A percentile compares a stretch with the other conserved stretches of the same genome.
Conservation (phyloP, 2,888 invertebrate species). For the Machimus atricapillus region DNA sequence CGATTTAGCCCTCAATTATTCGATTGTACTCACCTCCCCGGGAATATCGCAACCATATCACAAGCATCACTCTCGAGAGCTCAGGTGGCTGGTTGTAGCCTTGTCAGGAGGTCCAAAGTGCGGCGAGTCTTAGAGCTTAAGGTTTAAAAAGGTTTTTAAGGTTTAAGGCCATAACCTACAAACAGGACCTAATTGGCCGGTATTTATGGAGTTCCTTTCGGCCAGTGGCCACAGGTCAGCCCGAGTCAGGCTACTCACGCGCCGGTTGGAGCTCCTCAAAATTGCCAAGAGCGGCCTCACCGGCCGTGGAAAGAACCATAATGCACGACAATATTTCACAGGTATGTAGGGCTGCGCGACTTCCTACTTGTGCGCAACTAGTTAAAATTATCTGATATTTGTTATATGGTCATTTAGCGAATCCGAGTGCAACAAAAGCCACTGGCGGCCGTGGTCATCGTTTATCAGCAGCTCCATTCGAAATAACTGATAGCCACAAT, state of each 20-base stretch:
- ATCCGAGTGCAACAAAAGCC: conserved; percentile 43
- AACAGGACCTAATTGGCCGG: conserved; percentile 34
- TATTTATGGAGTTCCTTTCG: conserved; percentile 18
- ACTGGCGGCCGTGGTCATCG: conserved; percentile 21
- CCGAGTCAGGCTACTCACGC: neutral
- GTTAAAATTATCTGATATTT: conserved; percentile 48
- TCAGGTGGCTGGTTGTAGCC: conserved; percentile 13
- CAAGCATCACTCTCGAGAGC: conserved; percentile 24
- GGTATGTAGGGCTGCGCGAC: conserved; percentile 34
- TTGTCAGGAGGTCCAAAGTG: neutral
- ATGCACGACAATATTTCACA: conserved; percentile 45
- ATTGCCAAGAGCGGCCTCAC: neutral
- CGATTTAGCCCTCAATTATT: conserved; percentile 26
- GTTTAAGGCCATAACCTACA: conserved; percentile 33
- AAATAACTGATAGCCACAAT: conserved; percentile 19
- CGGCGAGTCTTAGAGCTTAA: neutral
- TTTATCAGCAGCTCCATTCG: conserved; percentile 20
- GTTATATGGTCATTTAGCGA: conserved; percentile 47
- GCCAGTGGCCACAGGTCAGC: neutral
- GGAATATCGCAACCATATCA: neutral
- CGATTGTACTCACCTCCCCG: conserved; percentile 7
- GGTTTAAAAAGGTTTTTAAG: neutral
- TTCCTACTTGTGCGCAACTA: conserved; percentile 41
- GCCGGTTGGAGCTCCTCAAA: neutral
- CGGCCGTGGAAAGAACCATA: conserved; percentile 1